Evolutionary conservation across 2,888 invertebrate species (phyloP).

Genomic region (Machimus rusticus): DNA sequence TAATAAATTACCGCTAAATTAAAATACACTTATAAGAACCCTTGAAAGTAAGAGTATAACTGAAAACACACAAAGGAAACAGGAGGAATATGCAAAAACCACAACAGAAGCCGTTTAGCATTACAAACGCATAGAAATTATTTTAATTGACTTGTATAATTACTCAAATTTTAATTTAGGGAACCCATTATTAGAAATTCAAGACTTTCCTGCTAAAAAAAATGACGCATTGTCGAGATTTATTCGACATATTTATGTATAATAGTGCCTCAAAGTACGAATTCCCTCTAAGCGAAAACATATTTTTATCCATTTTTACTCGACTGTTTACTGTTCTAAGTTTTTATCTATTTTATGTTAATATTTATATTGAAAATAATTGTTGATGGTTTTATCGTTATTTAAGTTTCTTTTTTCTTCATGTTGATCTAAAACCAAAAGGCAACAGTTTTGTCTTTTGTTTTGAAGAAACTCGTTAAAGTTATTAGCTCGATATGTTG

Average conservation of each 20-base stretch:
- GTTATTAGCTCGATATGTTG: not conserved
- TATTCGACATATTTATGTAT: not conserved
- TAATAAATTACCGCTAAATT: conserved; percentile 41
- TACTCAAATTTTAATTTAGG: conserved; percentile 25
- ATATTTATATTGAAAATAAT: not conserved
- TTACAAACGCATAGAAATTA: not conserved
- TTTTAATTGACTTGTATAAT: conserved; percentile 29
- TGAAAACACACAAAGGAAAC: conserved; percentile 22
- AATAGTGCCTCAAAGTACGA: not conserved
- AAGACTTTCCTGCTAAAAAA: conserved; percentile 4
- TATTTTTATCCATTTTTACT: not conserved
- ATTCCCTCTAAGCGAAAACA: not conserved
- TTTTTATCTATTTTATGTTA: conserved; percentile 23
- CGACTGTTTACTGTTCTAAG: not conserved
- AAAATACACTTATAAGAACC: conserved; percentile 6
- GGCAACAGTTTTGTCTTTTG: not conserved
- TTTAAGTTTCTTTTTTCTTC: not conserved
- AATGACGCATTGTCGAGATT: conserved; percentile 5
- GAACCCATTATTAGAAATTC: conserved; percentile 1
- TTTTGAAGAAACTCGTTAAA: not conserved
- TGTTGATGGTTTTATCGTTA: not conserved
- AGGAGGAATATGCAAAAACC: conserved; percentile 2
- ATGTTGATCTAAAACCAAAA: not conserved
- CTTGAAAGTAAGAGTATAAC: conserved; percentile 18
- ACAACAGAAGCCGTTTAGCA: conserved; percentile 12